These are phyloP conservation scores for Dexiosoma caninum DNA, from an alignment of 2,888 invertebrate species.

Conservation along the genomic window DNA sequence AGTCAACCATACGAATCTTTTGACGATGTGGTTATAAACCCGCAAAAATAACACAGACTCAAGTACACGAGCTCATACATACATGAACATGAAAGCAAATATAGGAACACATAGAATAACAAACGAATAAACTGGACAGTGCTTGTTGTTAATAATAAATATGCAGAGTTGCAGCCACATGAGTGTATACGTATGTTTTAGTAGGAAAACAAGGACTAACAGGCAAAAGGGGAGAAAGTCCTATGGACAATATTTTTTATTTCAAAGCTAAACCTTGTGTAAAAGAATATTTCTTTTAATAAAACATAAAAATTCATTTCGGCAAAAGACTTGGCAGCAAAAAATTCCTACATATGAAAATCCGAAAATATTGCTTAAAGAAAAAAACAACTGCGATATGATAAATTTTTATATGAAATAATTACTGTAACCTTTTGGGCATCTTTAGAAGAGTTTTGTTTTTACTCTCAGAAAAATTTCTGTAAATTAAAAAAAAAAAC, in stretches of 20 bases:
- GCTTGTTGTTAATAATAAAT: slow-evolving; percentile 41
- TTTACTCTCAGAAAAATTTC: neutral
- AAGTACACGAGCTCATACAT: neutral
- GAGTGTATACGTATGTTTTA: neutral
- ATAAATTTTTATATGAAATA: slow-evolving; percentile 13
- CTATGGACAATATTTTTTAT: slow-evolving; percentile 27
- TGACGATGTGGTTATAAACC: slow-evolving; percentile 52
- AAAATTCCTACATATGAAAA: neutral
- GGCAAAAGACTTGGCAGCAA: neutral
- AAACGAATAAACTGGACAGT: slow-evolving; percentile 27
- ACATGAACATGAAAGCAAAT: neutral
- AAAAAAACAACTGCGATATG: neutral
- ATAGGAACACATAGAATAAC: neutral
- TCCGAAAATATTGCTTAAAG: neutral
- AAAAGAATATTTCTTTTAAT: slow-evolving; percentile 33
- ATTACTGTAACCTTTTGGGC: slow-evolving; percentile 6
- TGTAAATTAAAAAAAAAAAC: too few relatives aligned
- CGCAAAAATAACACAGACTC: slow-evolving; percentile 31
- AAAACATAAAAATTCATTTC: neutral
- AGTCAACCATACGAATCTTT: slow-evolving; percentile 54
- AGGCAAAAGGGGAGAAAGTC: neutral
- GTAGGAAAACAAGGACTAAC: slow-evolving; percentile 9
- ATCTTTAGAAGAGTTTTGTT: neutral
- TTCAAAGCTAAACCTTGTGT: neutral
- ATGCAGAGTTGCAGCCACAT: neutral